A percentile compares a stretch with the other conserved stretches of the same genome.
These are phyloP conservation scores for Enteromius thamalakanensis DNA, from an alignment of 2,797 vertebrate species.

Conservation along the genomic window DNA sequence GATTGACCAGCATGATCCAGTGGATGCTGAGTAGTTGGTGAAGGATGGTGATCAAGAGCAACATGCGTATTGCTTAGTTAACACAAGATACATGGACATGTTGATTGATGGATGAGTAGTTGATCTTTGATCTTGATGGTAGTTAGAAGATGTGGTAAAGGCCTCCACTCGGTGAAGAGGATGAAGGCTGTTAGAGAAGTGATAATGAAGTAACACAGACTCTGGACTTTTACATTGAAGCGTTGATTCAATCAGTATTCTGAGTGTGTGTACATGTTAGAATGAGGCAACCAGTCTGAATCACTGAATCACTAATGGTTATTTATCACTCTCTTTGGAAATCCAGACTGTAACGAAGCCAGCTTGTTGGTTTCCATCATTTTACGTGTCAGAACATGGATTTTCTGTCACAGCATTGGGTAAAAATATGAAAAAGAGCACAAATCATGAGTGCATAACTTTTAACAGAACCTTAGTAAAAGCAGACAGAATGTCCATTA, in stretches of 20 bases:
- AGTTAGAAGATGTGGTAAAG: slow-evolving; percentile 28
- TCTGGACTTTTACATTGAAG: slow-evolving; percentile 38
- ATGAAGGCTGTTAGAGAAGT: slow-evolving; percentile 38
- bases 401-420: not conserved
- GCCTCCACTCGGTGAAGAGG: slow-evolving; percentile 21
- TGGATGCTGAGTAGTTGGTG: not conserved
- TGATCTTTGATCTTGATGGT: slow-evolving; percentile 8
- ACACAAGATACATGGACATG: not conserved
- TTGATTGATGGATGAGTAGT: not conserved
- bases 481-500: not conserved
- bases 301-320: not conserved
- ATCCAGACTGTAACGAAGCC: not conserved
- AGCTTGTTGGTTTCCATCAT: not conserved
- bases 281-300: slow-evolving; percentile 8
- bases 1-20: slow-evolving; percentile 7
- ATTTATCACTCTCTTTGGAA: not conserved
- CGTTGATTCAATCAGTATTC: slow-evolving; percentile 2
- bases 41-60: not conserved
- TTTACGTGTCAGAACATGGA: not conserved
- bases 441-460: not conserved
- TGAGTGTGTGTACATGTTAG: slow-evolving; percentile 9
- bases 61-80: not conserved
- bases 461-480: not conserved
- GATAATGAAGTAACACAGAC: slow-evolving; percentile 35
- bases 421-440: not conserved